Base-by-base conservation (phyloP, 2,113 vertebrate species). In the Chaetops frenatus region DNA sequence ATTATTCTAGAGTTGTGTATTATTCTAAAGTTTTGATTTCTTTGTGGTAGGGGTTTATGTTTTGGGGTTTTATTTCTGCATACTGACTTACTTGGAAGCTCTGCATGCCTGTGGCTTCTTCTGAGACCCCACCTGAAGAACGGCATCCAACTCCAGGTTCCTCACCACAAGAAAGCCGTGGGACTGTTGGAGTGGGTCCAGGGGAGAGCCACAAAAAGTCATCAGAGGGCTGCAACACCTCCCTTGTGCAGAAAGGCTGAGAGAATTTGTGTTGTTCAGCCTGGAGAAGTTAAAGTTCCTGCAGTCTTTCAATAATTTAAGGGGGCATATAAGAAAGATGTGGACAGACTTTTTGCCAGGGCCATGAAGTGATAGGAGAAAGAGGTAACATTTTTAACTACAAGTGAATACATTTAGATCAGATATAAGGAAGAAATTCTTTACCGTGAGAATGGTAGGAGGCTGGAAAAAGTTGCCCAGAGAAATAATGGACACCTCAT, bases 131-230 rank as follows among this genome's bases (percentile, higher is more conserved):
- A 36, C 22, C 25, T 53, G 19, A 36, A 65, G 12, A 44, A 42
- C 0, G 0, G 5, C 15, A 17, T 66, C 19, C 50, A 78, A 1
- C 16, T 70, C 57, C 2, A 1, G 9, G 42, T 28, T 17, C 23
- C 31, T 36, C 12, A 23, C 24, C 38, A 82, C 19, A 81, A 54
- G 56, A 74, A 11, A 28, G 42, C 4, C 35, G 15, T 19, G 15
- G 20, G 40, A 15, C 7, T 66, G 22, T 66, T 50, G 31, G 24
- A 42, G 5, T 3, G 3, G 20, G 31, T 81, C 15, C 42, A 62
- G 35, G 25, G 17, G 15, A 85, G 40, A 35, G 17, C 45, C 61
- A 80, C 6, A 15, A 58, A 61, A 60, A 15, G 28, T n/a, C 7
- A 4, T n/a, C 47, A 66, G 33, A 54, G 20, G 7, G 10, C 5